A percentile compares a stretch with the other conserved stretches of the same genome.
Conservation (phyloP, 2,797 vertebrate genomes). For the Mus minutoides region DNA sequence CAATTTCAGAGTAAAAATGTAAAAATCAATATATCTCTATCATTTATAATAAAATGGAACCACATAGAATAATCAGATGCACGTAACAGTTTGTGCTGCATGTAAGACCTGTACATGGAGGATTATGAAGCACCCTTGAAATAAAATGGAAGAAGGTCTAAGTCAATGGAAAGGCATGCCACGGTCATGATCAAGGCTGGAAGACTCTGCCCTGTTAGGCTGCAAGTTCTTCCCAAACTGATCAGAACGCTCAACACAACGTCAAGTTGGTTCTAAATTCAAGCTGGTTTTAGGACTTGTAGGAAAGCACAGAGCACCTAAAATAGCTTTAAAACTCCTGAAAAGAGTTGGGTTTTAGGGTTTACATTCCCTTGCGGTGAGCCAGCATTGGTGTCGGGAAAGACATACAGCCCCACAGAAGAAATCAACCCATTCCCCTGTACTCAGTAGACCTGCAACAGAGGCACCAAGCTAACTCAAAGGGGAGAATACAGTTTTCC, state of each 20-base stretch:
- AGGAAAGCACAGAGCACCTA: neutral
- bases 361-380: neutral
- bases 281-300: neutral
- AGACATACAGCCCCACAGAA: neutral
- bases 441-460: neutral
- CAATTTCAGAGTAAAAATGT: neutral
- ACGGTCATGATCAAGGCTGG: neutral
- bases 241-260: neutral
- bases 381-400: neutral
- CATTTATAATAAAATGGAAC: neutral
- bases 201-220: neutral
- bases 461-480: neutral
- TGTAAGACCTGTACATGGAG: neutral
- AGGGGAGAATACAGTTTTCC: neutral
- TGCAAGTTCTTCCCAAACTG: neutral
- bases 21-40: conserved; percentile 7
- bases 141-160: neutral
- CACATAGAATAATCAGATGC: neutral
- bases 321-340: neutral
- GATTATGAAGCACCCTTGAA: neutral
- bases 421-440: neutral
- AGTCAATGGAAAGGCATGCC: neutral
- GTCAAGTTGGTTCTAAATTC: neutral
- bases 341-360: neutral
- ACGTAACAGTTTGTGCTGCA: neutral